Evolutionary conservation across 2,113 vertebrate species (phyloP).

Genomic region (Thalassoma bifasciatum): DNA sequence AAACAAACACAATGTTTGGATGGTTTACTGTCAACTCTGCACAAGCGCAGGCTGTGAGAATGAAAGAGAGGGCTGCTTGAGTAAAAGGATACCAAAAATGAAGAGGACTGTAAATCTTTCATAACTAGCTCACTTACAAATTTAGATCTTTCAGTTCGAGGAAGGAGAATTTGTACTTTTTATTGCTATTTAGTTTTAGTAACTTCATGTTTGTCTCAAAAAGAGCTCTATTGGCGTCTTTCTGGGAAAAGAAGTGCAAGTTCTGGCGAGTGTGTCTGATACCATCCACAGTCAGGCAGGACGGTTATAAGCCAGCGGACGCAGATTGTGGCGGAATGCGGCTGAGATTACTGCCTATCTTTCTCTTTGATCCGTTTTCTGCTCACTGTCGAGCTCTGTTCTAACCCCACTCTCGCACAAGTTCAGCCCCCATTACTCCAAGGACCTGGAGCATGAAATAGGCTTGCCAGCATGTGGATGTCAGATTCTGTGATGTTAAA

Average conservation of each 20-base stretch:
- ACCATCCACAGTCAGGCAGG: slow-evolving; percentile 16
- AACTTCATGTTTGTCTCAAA: background rate
- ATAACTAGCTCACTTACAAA: background rate
- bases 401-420: slow-evolving; percentile 43
- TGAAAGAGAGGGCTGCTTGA: slow-evolving; percentile 23
- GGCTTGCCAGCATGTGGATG: slow-evolving; percentile 70
- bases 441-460: slow-evolving; percentile 80
- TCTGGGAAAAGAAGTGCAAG: slow-evolving; percentile 8
- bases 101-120: slow-evolving; percentile 18
- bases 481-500: slow-evolving; percentile 63
- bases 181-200: background rate
- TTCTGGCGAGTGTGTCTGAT: slow-evolving; percentile 38
- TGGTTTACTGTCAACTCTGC: slow-evolving; percentile 34
- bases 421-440: slow-evolving; percentile 68
- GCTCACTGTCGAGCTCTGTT: slow-evolving; percentile 44
- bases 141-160: background rate
- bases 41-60: slow-evolving; percentile 17
- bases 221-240: background rate
- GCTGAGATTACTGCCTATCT: slow-evolving; percentile 59
- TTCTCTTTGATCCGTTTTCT: slow-evolving; percentile 52
- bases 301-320: slow-evolving; percentile 30
- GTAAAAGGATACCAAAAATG: slow-evolving; percentile 11
- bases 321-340: slow-evolving; percentile 58
- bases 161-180: background rate
- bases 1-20: slow-evolving; percentile 44